Evolutionary conservation across 2,113 vertebrate genomes (phyloP), one percentile per base, ranked within the genome.

Genomic region (Boulengeromyrus knoepffleri): DNA sequence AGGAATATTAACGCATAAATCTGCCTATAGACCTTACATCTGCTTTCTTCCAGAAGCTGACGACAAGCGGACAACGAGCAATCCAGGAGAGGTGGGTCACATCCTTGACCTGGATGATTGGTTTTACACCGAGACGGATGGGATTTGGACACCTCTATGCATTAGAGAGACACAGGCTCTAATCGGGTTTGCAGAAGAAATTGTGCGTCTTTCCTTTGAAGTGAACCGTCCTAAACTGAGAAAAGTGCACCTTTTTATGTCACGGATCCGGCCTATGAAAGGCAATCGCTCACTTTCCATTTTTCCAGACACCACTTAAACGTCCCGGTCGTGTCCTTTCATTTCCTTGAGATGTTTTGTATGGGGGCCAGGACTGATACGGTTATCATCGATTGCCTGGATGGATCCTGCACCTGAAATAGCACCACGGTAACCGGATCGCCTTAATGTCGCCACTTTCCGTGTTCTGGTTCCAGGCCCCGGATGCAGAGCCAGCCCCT

Each of bases 11-110:
- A 74, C 49, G 9, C 8, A 56, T 56, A 27, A 45, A 62, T 46
- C 45, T 58, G 42, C 9, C 21, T 9, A 85, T 36, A 45, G 12
- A 84, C 12, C 10, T 21, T 27, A 70, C 90, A 88, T 1, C 0
- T 84, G 92, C 91, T 93, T 24, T 95, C 74, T 90, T 89, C 36
- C 92, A 97, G 97, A 97, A 96, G 95, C 94, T 94, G 96, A 96
- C 58, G 97, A 97, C 89, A 97, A 97, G 93, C 95, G 95, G 93
- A 94, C 94, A 90, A 95, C 90, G 85, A 94, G 93, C 90, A 95
- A 94, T 91, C 95, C 96, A 92, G 96, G 93, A 92, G 96, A 97
- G 93, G 97, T 97, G 95, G 96, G 97, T 94, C 36, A 83, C 50
- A 47, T 5, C 0, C 70, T 36, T 56, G 87, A 42, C 47, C 86